Conservation (phyloP, 2,797 vertebrate species). For the Sebastes itinus region DNA sequence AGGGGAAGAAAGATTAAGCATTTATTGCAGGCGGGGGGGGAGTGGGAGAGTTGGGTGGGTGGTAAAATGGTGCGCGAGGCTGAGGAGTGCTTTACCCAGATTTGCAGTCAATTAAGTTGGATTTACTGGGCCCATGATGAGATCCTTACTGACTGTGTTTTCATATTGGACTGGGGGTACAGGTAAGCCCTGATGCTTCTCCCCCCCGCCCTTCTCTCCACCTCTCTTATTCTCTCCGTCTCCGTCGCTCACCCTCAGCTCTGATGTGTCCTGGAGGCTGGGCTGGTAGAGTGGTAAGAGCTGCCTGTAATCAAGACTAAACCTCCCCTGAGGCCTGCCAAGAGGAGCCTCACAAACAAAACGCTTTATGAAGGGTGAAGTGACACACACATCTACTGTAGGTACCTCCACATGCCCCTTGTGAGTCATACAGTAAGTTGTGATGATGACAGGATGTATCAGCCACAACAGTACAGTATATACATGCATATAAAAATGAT, state of each 20-base stretch:
- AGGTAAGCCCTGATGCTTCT: slow-evolving; percentile 74
- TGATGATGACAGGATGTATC: not conserved
- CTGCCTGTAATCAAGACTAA: slow-evolving; percentile 61
- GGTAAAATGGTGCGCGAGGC: slow-evolving; percentile 20
- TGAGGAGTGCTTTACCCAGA: slow-evolving; percentile 66
- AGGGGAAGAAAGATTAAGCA: not conserved
- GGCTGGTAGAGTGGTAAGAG: slow-evolving; percentile 11
- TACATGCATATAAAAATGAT: not conserved
- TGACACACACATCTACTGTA: not conserved
- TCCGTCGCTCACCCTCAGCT: slow-evolving; percentile 6
- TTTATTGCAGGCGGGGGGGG: not conserved
- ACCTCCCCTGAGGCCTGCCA: slow-evolving; percentile 24
- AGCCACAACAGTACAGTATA: not conserved
- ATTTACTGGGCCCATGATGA: slow-evolving; percentile 72
- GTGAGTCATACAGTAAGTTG: not conserved
- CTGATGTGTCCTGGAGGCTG: slow-evolving; percentile 1
- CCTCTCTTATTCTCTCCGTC: slow-evolving; percentile 9
- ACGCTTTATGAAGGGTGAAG: slow-evolving; percentile 15
- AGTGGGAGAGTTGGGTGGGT: not conserved
- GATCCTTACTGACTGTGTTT: slow-evolving; percentile 58
- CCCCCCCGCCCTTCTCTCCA: not conserved
- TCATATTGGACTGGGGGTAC: slow-evolving; percentile 78
- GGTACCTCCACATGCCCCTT: not conserved
- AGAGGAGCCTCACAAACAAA: slow-evolving; percentile 22
- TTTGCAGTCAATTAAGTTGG: slow-evolving; percentile 85